These are phyloP conservation scores for Cephus sareptanus DNA, from an alignment of 2,888 invertebrate species.

Conservation along the genomic window DNA sequence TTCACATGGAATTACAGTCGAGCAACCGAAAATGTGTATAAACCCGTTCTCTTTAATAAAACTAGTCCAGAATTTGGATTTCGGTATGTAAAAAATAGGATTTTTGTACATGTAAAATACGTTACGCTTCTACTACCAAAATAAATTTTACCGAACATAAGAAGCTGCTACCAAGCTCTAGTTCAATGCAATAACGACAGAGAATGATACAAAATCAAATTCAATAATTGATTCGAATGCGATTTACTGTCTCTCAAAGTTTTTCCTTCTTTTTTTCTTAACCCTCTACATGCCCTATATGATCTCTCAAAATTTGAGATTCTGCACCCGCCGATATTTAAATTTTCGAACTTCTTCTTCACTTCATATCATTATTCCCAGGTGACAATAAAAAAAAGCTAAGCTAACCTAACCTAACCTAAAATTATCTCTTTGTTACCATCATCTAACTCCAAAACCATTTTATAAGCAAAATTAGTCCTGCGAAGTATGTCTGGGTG, in stretches of 20 bases:
- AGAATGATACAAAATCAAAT: too few relatives aligned
- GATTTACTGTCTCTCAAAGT: background rate
- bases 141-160: too few relatives aligned
- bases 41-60: background rate
- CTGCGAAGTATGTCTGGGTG: background rate
- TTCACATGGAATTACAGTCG: background rate
- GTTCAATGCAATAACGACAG: too few relatives aligned
- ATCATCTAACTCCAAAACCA: too few relatives aligned
- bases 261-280: background rate
- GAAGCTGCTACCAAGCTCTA: too few relatives aligned
- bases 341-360: background rate
- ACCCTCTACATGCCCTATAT: too few relatives aligned
- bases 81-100: background rate
- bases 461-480: background rate
- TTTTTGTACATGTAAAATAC: background rate
- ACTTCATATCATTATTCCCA: background rate
- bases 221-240: too few relatives aligned
- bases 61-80: background rate
- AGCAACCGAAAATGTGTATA: background rate
- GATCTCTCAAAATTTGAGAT: background rate
- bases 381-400: background rate
- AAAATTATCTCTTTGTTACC: background rate
- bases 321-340: background rate
- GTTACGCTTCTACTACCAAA: too few relatives aligned
- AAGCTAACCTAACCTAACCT: background rate